Evolutionary conservation across 2,888 invertebrate genomes (phyloP), one percentile per base, ranked within the genome.

Genomic region (Malacosoma neustria): DNA sequence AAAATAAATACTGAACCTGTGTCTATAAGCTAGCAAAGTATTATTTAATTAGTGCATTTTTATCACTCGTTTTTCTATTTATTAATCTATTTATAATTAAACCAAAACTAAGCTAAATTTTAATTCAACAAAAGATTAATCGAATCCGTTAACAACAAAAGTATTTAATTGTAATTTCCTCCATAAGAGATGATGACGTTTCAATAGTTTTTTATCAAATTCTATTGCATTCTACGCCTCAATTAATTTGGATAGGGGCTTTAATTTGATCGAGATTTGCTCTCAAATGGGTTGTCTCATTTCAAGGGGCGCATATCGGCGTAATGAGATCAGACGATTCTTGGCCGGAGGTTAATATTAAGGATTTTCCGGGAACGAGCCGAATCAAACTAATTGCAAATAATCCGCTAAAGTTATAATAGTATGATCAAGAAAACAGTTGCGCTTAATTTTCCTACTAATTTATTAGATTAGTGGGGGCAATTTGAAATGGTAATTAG

Each of bases 401-500:
- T 13, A 13, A 31, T 36, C 34, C 13, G 34, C 34, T 36, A 15
- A 36, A 33, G 40, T 42, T 40, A 30, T 41, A 40, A 38, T 31
- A 45, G 36, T 42, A 43, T n/a, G 49, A 36, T 40, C 14, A 15
- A 46, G 55, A 51, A 50, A 63, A 49, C 55, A 57, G 54, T 59
- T 55, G 52, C 37, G 49, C 57, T 62, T 47, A 58, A 66, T 60
- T 62, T 61, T 61, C 57, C 50, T 45, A 42, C 50, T 56, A 57
- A 68, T 66, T 67, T 64, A 61, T 60, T 22, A 22, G 22, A 61
- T 57, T 52, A 48, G 60, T 62, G 62, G 60, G 51, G 62, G 62
- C 57, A 61, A 72, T 77, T 77, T 72, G 66, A 71, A 74, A 70
- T 73, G 61, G 66, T 79, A 79, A 81, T 80, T 72, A 79, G 68